Conservation (phyloP, 2,888 invertebrate genomes). For the Petrophora chlorosata region DNA sequence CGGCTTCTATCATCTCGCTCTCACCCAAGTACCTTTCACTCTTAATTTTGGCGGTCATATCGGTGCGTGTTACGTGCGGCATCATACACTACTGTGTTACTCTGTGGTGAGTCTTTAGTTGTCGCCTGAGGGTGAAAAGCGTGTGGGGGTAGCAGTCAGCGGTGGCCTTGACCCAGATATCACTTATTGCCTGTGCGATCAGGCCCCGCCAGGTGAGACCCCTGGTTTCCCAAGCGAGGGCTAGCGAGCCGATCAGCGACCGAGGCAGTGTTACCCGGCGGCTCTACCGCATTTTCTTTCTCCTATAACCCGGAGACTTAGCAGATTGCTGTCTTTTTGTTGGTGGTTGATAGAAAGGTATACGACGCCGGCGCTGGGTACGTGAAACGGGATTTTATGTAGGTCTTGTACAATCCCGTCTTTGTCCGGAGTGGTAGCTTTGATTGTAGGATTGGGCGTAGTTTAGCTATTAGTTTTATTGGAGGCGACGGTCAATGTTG, state of each 20-base stretch:
- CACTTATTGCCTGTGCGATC: background rate
- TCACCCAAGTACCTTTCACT: no score
- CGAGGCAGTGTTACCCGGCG: background rate
- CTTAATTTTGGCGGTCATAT: no score
- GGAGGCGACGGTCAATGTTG: no score
- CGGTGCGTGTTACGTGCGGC: no score
- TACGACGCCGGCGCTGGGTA: conserved; percentile 9
- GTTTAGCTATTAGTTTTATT: background rate
- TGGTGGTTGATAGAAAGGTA: background rate
- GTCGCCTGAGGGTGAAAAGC: no score
- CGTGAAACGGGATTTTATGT: background rate
- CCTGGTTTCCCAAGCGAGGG: background rate
- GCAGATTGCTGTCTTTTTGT: no score
- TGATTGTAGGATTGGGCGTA: background rate
- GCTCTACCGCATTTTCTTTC: background rate
- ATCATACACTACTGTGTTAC: no score
- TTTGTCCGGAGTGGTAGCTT: background rate
- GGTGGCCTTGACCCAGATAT: no score
- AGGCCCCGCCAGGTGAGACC: background rate
- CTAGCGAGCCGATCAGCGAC: background rate
- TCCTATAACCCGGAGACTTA: background rate
- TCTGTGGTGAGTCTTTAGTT: no score
- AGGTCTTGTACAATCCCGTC: background rate
- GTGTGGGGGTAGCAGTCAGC: no score
- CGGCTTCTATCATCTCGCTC: no score